Base-by-base conservation (phyloP, 2,888 invertebrate genomes). In the Phyllotreta cruciferae region DNA sequence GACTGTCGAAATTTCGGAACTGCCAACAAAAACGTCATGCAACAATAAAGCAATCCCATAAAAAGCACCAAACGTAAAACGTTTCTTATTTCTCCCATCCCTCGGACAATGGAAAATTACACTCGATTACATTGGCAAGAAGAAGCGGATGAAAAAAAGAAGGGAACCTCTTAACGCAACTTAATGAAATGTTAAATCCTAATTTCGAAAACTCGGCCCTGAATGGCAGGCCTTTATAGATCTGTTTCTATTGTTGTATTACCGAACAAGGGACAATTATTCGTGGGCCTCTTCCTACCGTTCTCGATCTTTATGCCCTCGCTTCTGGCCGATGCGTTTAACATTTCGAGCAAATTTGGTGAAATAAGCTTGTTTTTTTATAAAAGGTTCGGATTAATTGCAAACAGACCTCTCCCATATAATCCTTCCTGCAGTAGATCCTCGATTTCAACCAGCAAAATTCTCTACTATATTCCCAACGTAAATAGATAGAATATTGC, bases 101-200 rank as follows among this genome's bases (percentile, higher is more conserved):
- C 41, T 24, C 41, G 41, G 5, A 68, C 66, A 68, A 66, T 56
- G 56, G 54, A 50, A 49, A 56, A 62, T 66, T 64, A 68, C 66
- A 66, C 64, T 64, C 68, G 68, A 68, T 68, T 68, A 61, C 68
- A 53, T 64, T 60, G 66, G 61, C 47, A 63, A 61, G 61, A 61
- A 68, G 60, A 63, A 60, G 50, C 7, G 36, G 13, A 52, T 44
- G 35, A 39, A 69, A 68, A 72, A 66, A 68, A 24, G 24, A 24
- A 24, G 24, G 67, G 69, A 50, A 60, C 69, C 70, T 71, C 75
- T 76, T 75, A 74, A 73, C 74, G 70, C 74, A 73, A 53, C 71
- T 71, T 71, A 77, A 77, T 77, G 75, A 76, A 76, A 75, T 73
- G 77, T 74, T 74, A 77, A 75, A 77, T 73, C 76, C 73, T 70